Conservation (phyloP, 2,113 vertebrate species). For the Leptobrachium leishanense region DNA sequence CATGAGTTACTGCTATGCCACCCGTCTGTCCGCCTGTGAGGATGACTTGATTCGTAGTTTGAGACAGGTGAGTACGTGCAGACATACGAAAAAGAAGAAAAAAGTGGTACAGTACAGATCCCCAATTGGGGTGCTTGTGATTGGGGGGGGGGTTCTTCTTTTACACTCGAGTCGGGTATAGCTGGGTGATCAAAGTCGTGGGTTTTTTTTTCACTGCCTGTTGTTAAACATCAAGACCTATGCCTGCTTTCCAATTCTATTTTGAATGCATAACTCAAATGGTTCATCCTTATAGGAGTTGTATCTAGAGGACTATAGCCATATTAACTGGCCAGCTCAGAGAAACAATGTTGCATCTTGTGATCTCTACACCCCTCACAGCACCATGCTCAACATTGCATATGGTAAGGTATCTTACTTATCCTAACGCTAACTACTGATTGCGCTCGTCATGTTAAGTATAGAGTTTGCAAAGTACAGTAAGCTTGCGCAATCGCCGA, state of each 20-base stretch:
- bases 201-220: too few species aligned
- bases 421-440: too few species aligned
- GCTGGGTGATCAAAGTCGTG: too few species aligned
- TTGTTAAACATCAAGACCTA: too few species aligned
- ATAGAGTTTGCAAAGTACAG: too few species aligned
- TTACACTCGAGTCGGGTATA: too few species aligned
- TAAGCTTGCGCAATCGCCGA: too few species aligned
- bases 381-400: slow-evolving; percentile 71
- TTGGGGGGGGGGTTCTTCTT: too few species aligned
- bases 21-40: slow-evolving; percentile 74
- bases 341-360: slow-evolving; percentile 79
- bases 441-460: too few species aligned
- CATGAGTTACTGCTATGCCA: slow-evolving; percentile 94
- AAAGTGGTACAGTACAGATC: too few species aligned
- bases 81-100: too few species aligned
- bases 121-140: too few species aligned
- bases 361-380: slow-evolving; percentile 89
- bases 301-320: slow-evolving; percentile 83
- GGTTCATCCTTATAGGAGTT: slow-evolving; percentile 76
- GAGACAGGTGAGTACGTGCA: slow-evolving; percentile 74
- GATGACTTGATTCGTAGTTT: slow-evolving; percentile 82
- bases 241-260: neutral
- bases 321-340: slow-evolving; percentile 89
- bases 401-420: slow-evolving; percentile 68
- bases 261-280: neutral